Base-by-base conservation (phyloP, 1,140 invertebrate species). In the Drosophila rufa region DNA sequence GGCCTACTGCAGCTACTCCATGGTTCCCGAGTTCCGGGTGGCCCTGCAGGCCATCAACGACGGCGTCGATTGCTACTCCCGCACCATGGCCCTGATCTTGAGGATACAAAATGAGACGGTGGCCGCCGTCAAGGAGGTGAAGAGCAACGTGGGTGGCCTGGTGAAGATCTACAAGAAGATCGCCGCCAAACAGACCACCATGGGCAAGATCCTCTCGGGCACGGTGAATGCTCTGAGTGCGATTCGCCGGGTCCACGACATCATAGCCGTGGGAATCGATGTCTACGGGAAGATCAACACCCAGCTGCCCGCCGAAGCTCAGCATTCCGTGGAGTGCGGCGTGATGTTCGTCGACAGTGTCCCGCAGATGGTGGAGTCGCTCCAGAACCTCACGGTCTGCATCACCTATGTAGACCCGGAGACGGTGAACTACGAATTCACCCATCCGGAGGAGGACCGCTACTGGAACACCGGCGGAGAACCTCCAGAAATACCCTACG, bases 1-100 rank as follows among this genome's bases (percentile, higher is more conserved):
- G 6, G 91, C 91, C 56, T 92, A 92, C 27, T 92, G 91, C 58
- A 86, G 84, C 51, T 92, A 92, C 48, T 91, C 91, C 0, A 78
- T 81, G 51, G 79, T 91, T 1, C 91, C 91, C 4, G 82, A 92
- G 50, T 69, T 92, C 27, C 87, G 74, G 15, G 66, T 59, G 36
- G 89, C 82, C 3, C 38, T 92, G 45, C 77, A 91, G 8, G 51
- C 82, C 43, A 64, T 92, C 14, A 83, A 86, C 30, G 82, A 70
- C 8, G 91, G 91, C 38, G 82, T 86, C 4, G 87, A 90, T 25
- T 92, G 91, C 58, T 92, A 92, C 56, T 60, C 30, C 9, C 75
- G 71, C 43, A 83, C 91, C 33, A 83, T 79, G 62, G 53, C 51
- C 6, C 17, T 92, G 5, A 42, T 92, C 4, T 45, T 80, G 15